phyloP scores from a whole-genome alignment of 2,888 invertebrate genomes.

The Folsomia manolachei region DNA sequence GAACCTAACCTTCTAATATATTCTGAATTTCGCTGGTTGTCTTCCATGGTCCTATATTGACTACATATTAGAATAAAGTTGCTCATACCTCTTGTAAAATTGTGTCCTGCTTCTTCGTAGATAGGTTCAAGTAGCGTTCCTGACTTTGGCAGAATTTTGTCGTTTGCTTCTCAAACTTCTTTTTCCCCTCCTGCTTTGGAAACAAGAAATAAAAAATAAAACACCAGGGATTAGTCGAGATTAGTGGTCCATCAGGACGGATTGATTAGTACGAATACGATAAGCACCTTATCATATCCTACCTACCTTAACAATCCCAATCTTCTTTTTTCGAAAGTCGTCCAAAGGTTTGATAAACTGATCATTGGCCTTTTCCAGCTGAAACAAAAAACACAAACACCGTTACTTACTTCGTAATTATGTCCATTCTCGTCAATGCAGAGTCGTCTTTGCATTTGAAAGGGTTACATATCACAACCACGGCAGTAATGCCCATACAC shows the following conservation, averaged over 20 bases:
- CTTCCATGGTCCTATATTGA: neutral
- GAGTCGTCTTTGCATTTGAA: too few relatives aligned
- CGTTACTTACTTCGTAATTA: neutral
- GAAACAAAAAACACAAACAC: constrained; percentile 9
- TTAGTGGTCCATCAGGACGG: too few relatives aligned
- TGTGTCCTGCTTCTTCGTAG: constrained; percentile 84
- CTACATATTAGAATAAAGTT: neutral
- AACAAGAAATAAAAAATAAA: neutral
- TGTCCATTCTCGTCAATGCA: too few relatives aligned
- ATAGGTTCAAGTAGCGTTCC: constrained; percentile 89
- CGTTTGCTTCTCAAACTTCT: constrained; percentile 97
- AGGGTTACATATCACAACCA: too few relatives aligned
- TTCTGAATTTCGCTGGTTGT: too few relatives aligned
- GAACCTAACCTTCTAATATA: too few relatives aligned
- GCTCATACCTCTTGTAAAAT: constrained; percentile 81
- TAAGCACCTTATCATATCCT: neutral
- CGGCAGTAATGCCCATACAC: too few relatives aligned
- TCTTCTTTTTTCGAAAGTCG: constrained; percentile 88
- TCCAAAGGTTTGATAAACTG: constrained; percentile 92
- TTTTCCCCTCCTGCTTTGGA: constrained; percentile 76
- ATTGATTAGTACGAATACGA: neutral
- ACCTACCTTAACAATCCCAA: constrained; percentile 85
- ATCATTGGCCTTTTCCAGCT: constrained; percentile 88
- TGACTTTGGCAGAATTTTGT: constrained; percentile 95
- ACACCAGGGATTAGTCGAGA: too few relatives aligned